Evolutionary conservation across 2,113 vertebrate genomes (phyloP).

Genomic region (Echinops telfairi): DNA sequence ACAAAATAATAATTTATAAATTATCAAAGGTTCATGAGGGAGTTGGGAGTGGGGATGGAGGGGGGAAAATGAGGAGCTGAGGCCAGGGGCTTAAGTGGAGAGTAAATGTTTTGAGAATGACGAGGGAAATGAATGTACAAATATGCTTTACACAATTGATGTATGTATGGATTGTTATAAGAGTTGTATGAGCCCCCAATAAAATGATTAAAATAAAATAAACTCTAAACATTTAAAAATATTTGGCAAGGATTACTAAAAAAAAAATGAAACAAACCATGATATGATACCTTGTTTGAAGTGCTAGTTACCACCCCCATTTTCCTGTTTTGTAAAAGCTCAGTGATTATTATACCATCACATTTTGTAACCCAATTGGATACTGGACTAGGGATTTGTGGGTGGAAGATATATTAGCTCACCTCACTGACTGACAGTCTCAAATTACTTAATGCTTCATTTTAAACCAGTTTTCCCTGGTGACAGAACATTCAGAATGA

Average conservation of each 20-base stretch:
- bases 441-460: neutral
- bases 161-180: too few species aligned
- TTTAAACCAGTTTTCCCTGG: neutral
- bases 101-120: too few species aligned
- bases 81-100: too few species aligned
- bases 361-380: neutral
- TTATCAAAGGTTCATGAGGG: too few species aligned
- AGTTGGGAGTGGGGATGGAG: too few species aligned
- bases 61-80: too few species aligned
- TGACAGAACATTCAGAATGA: neutral
- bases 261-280: neutral
- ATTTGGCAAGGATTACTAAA: neutral
- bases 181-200: too few species aligned
- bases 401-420: neutral
- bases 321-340: neutral
- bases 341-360: neutral
- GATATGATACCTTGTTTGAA: neutral
- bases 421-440: neutral
- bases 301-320: neutral
- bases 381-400: neutral
- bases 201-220: neutral
- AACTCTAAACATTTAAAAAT: neutral
- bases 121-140: too few species aligned
- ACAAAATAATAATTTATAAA: too few species aligned
- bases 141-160: too few species aligned